A percentile compares a stretch with the other conserved stretches of the same genome.
phyloP scores from a whole-genome alignment of 2,888 invertebrate species.

The Emesis furor region DNA sequence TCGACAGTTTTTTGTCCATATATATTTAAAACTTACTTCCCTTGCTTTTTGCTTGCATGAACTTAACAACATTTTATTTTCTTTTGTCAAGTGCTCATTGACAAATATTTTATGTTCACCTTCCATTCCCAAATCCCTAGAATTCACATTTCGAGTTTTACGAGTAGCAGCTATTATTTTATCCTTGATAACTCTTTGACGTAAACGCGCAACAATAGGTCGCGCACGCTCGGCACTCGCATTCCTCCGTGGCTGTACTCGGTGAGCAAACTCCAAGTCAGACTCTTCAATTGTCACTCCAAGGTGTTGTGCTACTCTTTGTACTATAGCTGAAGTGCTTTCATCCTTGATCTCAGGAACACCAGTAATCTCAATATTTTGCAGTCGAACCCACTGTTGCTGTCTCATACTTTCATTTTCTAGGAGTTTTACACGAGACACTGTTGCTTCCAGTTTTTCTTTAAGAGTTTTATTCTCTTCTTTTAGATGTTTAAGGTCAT shows the following conservation, averaged over 20 bases:
- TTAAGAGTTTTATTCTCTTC: background rate
- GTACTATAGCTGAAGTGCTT: constrained; percentile 32
- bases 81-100: constrained; percentile 40
- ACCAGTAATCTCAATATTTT: constrained; percentile 53
- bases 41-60: constrained; percentile 32
- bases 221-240: background rate
- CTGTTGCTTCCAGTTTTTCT: background rate
- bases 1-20: too few species aligned
- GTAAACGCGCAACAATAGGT: background rate
- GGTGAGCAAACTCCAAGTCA: constrained; percentile 53
- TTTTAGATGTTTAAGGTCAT: background rate
- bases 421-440: background rate
- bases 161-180: background rate
- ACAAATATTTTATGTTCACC: constrained; percentile 33
- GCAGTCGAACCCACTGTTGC: constrained; percentile 49
- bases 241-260: constrained; percentile 39
- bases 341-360: constrained; percentile 43
- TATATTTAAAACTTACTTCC: background rate
- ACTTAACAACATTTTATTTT: constrained; percentile 29
- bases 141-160: background rate
- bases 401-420: constrained; percentile 12
- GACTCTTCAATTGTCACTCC: constrained; percentile 40
- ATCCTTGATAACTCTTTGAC: background rate
- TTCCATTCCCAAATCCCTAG: constrained; percentile 30
- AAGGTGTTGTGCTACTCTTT: constrained; percentile 27